Percentiles rank a stretch among this genome's conserved stretches.
These are phyloP conservation scores for Sander lucioperca DNA, from an alignment of 2,113 vertebrate species.

Conservation along the genomic window DNA sequence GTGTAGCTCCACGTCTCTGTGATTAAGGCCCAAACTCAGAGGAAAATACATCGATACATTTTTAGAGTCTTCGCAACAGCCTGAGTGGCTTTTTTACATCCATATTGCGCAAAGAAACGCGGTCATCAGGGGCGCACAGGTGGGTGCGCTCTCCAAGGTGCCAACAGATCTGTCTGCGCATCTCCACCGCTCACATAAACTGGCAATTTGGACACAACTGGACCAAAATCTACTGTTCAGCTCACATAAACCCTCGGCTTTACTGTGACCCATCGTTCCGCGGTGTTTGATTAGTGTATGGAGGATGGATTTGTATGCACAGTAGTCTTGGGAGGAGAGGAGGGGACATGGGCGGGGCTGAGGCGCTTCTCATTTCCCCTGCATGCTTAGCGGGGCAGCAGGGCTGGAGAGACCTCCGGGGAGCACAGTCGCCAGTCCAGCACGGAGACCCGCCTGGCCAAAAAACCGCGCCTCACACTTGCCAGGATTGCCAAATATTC, in stretches of 20 bases:
- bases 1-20: constrained; percentile 5
- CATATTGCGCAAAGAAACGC: constrained; percentile 67
- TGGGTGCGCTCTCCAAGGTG: constrained; percentile 78
- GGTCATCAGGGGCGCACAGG: constrained; percentile 75
- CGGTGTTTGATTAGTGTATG: constrained; percentile 63
- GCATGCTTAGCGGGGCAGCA: constrained; percentile 82
- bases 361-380: constrained; percentile 82
- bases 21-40: constrained; percentile 28
- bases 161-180: constrained; percentile 54
- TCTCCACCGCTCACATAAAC: constrained; percentile 10
- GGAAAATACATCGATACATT: not conserved
- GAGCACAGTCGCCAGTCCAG: constrained; percentile 85
- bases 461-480: constrained; percentile 84
- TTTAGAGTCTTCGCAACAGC: not conserved
- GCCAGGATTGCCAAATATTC: constrained; percentile 91
- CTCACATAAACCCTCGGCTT: constrained; percentile 18
- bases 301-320: constrained; percentile 78
- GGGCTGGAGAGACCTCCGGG: constrained; percentile 86
- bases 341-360: constrained; percentile 89
- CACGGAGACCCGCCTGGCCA: constrained; percentile 83
- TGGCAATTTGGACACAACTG: constrained; percentile 31
- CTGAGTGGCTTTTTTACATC: constrained; percentile 44
- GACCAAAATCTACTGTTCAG: constrained; percentile 26
- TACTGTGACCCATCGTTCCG: constrained; percentile 40
- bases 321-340: constrained; percentile 84